Percentiles rank a stretch among this genome's conserved stretches.
Conservation (phyloP, 1,140 invertebrate genomes). For the Tribolium madens region DNA sequence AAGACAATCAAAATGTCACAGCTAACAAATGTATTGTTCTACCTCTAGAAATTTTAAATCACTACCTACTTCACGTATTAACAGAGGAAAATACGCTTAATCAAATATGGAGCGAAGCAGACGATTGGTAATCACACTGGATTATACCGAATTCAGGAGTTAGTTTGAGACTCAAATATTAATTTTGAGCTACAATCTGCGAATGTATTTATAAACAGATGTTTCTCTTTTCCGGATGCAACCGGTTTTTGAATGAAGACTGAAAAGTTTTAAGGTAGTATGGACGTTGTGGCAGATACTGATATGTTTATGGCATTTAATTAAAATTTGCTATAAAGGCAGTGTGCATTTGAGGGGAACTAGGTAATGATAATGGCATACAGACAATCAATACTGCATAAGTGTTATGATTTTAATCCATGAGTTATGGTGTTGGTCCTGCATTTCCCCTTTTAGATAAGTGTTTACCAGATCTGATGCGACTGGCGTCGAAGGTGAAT, state of each 20-base stretch:
- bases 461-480: slow-evolving; percentile 53
- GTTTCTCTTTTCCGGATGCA: too few species aligned
- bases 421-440: slow-evolving; percentile 35
- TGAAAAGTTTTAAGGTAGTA: background rate
- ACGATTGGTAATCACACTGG: background rate
- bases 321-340: background rate
- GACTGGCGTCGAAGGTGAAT: slow-evolving; percentile 60
- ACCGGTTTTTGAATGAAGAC: background rate
- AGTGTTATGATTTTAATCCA: slow-evolving; percentile 31
- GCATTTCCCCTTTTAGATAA: slow-evolving; percentile 50
- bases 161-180: background rate
- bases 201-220: background rate
- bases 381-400: background rate
- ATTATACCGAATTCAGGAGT: background rate
- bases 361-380: background rate
- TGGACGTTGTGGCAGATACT: background rate
- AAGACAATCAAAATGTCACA: background rate
- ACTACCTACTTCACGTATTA: background rate
- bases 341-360: background rate
- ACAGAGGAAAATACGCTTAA: background rate
- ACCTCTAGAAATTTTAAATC: background rate
- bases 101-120: background rate
- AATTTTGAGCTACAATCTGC: background rate
- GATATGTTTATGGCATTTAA: background rate
- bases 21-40: background rate